A percentile compares a stretch with the other conserved stretches of the same genome.
phyloP scores from a whole-genome alignment of 2,797 vertebrate genomes.

The Lophius americanus region DNA sequence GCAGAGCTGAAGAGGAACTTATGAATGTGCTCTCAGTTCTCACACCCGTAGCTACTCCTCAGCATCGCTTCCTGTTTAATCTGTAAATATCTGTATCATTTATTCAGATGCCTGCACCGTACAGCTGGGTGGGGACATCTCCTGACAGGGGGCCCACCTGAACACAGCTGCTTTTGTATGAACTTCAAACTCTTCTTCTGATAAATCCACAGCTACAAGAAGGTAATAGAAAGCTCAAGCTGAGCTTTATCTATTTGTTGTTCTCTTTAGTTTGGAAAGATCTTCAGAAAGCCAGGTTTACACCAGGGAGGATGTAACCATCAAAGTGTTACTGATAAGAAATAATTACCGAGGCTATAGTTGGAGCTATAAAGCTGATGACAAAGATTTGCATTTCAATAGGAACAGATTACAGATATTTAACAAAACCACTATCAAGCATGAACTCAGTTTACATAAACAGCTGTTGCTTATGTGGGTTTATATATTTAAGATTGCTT shows the following conservation, averaged over 20 bases:
- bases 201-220: slow-evolving; percentile 48
- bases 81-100: slow-evolving; percentile 49
- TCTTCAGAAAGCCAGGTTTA: slow-evolving; percentile 38
- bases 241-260: slow-evolving; percentile 20
- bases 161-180: slow-evolving; percentile 64
- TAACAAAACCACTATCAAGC: background rate
- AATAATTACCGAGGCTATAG: slow-evolving; percentile 1
- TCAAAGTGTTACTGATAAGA: slow-evolving; percentile 14
- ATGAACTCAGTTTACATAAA: slow-evolving; percentile 6
- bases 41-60: slow-evolving; percentile 11
- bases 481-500: background rate
- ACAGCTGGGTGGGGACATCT: slow-evolving; percentile 60
- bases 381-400: slow-evolving; percentile 24
- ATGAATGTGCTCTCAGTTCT: slow-evolving; percentile 19
- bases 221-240: slow-evolving; percentile 40
- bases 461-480: background rate
- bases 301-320: slow-evolving; percentile 12
- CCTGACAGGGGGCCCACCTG: slow-evolving; percentile 48
- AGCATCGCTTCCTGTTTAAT: slow-evolving; percentile 38
- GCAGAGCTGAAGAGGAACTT: background rate
- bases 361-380: background rate
- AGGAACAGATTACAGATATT: slow-evolving; percentile 15
- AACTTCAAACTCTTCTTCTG: slow-evolving; percentile 57
- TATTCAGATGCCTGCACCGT: slow-evolving; percentile 36
- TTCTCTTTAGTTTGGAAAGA: slow-evolving; percentile 36